Evolutionary conservation across 2,888 invertebrate species (phyloP), one percentile per base, ranked within the genome.

Genomic region (Salpingus planirostris): DNA sequence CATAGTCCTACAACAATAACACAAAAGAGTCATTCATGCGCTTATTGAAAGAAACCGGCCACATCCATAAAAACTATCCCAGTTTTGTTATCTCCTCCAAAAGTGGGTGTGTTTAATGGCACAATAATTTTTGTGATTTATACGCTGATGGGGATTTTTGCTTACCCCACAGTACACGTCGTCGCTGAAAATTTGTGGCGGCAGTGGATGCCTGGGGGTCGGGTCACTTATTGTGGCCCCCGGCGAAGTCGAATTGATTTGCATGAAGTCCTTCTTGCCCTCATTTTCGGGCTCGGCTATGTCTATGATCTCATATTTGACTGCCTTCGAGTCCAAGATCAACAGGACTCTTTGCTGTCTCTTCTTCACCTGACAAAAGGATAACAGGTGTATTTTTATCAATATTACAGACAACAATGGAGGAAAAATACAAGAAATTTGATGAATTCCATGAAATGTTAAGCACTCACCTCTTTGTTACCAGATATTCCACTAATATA

Each of bases 101-200:
- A n/a, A n/a, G n/a, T n/a, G n/a, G n/a, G n/a, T n/a, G n/a, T n/a
- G n/a, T n/a, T n/a, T n/a, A n/a, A n/a, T n/a, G n/a, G n/a, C n/a
- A n/a, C n/a, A n/a, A n/a, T n/a, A n/a, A n/a, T n/a, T n/a, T n/a
- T n/a, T n/a, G n/a, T n/a, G n/a, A n/a, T n/a, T n/a, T n/a, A n/a
- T n/a, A n/a, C n/a, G n/a, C n/a, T n/a, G n/a, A n/a, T n/a, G n/a
- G n/a, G n/a, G n/a, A n/a, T n/a, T n/a, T n/a, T 7, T 23, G 10
- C 76, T 73, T 69, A 92, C 92, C 62, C 96, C 96, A 59, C 92
- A 90, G 62, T 91, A 93, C 44, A 83, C 80, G 7, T 85, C 84
- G 41, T 88, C 92, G 59, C 89, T 88, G 65, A 95, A 96, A 49
- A 97, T 73, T 66, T 97, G 97, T 35, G 96, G 96, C 24, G 95